phyloP scores from a whole-genome alignment of 2,888 invertebrate genomes.

The Eucera pruinosa region DNA sequence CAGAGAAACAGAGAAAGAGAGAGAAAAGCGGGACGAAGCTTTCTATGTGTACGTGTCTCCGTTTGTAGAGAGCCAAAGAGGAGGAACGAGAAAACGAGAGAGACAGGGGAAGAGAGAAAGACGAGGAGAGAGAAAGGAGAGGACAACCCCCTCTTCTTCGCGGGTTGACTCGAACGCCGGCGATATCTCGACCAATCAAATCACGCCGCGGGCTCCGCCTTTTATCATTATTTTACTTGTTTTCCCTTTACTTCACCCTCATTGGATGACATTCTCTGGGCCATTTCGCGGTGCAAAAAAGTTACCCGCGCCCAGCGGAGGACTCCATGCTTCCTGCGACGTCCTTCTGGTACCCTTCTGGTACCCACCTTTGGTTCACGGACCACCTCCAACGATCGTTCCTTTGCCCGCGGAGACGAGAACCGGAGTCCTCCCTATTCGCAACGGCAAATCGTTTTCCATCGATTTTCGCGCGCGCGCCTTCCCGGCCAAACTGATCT shows the following conservation, averaged over 20 bases:
- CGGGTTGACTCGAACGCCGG: slow-evolving; percentile 83
- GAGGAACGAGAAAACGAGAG: slow-evolving; percentile 61
- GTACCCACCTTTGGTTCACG: slow-evolving; percentile 69
- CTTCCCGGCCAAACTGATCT: no score
- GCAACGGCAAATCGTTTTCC: slow-evolving; percentile 27
- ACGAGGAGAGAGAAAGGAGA: slow-evolving; percentile 73
- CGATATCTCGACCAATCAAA: slow-evolving; percentile 85
- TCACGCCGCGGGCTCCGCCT: slow-evolving; percentile 84
- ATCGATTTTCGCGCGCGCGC: slow-evolving; percentile 32
- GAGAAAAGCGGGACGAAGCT: slow-evolving; percentile 62
- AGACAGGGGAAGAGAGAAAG: slow-evolving; percentile 47
- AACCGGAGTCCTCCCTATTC: slow-evolving; percentile 34
- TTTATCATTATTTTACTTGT: slow-evolving; percentile 85
- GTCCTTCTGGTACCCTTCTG: slow-evolving; percentile 69
- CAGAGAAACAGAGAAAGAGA: no score
- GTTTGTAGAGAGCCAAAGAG: slow-evolving; percentile 54
- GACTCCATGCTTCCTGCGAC: slow-evolving; percentile 75
- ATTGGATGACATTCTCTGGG: slow-evolving; percentile 83
- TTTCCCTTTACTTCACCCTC: slow-evolving; percentile 84
- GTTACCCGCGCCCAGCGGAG: slow-evolving; percentile 61
- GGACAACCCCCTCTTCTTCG: slow-evolving; percentile 76
- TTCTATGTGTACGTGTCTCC: no score
- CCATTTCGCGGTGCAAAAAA: slow-evolving; percentile 75
- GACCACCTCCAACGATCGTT: slow-evolving; percentile 53
- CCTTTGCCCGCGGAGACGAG: slow-evolving; percentile 24